These are phyloP conservation scores for Temnothorax rugatulus DNA, from an alignment of 2,888 invertebrate genomes.

Conservation along the genomic window DNA sequence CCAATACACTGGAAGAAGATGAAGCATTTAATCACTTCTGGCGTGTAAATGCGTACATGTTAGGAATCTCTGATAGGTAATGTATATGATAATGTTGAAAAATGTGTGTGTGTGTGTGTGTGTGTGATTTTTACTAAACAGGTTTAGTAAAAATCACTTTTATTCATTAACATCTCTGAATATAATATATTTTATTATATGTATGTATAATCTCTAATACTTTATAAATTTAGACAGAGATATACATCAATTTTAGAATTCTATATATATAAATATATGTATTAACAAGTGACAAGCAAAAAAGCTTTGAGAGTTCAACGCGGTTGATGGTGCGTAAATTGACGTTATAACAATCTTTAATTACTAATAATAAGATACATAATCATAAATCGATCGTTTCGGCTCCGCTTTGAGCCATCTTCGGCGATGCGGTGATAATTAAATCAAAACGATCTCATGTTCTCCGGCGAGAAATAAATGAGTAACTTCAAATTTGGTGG, in stretches of 20 bases:
- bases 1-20: conserved; percentile 87
- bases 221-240: neutral
- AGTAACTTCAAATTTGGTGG: too few species aligned
- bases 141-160: neutral
- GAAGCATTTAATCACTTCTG: conserved; percentile 93
- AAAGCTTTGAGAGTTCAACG: too few species aligned
- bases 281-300: too few species aligned
- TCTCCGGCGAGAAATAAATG: too few species aligned
- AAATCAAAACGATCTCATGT: too few species aligned
- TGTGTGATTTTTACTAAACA: conserved; percentile 1
- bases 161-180: neutral
- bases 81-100: neutral
- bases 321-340: too few species aligned
- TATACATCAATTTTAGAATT: neutral
- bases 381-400: too few species aligned
- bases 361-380: too few species aligned
- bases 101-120: too few species aligned
- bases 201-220: neutral
- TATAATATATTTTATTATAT: neutral
- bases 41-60: conserved; percentile 92
- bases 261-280: neutral
- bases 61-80: conserved; percentile 93
- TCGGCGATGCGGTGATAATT: too few species aligned
- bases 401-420: too few species aligned
- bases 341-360: too few species aligned